Evolutionary conservation across 2,113 vertebrate genomes (phyloP).

Genomic region (Aramus guarauna): DNA sequence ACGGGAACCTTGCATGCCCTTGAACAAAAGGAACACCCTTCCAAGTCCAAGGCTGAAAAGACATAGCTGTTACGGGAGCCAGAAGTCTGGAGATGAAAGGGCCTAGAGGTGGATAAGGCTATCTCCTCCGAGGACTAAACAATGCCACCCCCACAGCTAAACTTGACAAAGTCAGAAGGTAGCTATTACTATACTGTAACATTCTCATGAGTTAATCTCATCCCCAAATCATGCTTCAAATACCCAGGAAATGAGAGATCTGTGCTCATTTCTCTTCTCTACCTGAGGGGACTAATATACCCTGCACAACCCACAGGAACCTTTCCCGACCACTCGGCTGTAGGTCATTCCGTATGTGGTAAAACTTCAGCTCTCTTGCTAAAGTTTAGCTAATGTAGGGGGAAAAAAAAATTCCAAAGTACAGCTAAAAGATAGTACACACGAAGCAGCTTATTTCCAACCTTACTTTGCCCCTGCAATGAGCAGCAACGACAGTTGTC

Average conservation of each 20-base stretch:
- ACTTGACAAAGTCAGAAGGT: neutral
- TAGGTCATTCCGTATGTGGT: neutral
- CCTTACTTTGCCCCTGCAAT: neutral
- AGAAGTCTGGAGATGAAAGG: neutral
- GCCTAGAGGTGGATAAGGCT: neutral
- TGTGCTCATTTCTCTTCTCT: neutral
- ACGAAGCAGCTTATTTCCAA: neutral
- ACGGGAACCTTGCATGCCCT: neutral
- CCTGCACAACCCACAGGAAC: neutral
- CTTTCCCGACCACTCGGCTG: neutral
- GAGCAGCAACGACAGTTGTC: neutral
- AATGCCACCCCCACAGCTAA: neutral
- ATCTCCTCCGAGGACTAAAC: neutral
- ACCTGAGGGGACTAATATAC: neutral
- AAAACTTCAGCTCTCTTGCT: neutral
- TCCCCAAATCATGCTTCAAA: neutral
- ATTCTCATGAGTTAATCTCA: neutral
- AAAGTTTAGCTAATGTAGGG: neutral
- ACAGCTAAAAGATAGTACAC: neutral
- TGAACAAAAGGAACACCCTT: neutral
- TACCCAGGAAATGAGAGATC: neutral
- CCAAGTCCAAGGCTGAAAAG: neutral
- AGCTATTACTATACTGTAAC: neutral
- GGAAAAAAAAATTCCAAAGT: neutral
- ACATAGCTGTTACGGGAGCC: fast-evolving